Base-by-base conservation (phyloP, 2,888 invertebrate genomes). In the Limnephilus auricula region DNA sequence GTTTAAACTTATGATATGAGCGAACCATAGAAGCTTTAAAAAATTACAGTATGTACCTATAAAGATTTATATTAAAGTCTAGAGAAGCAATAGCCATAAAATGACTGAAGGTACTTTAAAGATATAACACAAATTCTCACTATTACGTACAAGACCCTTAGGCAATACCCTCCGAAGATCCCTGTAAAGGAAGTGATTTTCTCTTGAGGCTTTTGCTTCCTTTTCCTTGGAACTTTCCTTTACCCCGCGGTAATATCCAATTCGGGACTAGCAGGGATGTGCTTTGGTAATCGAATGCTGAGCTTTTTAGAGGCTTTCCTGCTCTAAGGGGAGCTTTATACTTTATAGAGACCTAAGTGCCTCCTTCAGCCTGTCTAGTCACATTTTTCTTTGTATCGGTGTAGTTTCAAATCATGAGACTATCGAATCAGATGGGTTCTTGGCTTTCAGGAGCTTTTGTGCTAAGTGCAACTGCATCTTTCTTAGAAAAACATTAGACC, bases 261-360 rank as follows among this genome's bases (percentile, higher is more conserved):
- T 89, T 89, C 89, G 30, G 79, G 89, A 79, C 87, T 65, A 65
- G 31, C 50, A 78, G n/a, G 87, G 30, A n/a, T 32, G 32, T 87
- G 31, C 87, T 87, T 87, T 87, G 87, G 87, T 87, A 87, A 87
- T 87, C 31, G 87, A 87, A 87, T 25, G 65, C 87, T 15, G 65
- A 87, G 87, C 87, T 87, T 87, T 87, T 65, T 34, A 40, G 40
- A 40, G 45, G 37, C 40, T 25, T 40, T 34, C 40, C 30, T 18
- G 50, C 87, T 87, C 65, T 34, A 65, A 65, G n/a, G 87, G 65
- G 65, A 87, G 87, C 65, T 87, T 65, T 84, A 84, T 84, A n/a
- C 65, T 65, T 25, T 85, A 82, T 82, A 82, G 85, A 30, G 40
- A 85, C 85, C 85, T 37, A 85, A 85, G 85, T 85, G 85, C 85